Evolutionary conservation across 2,113 vertebrate genomes (phyloP), one percentile per base, ranked within the genome.

Genomic region (Crotalus tigris): DNA sequence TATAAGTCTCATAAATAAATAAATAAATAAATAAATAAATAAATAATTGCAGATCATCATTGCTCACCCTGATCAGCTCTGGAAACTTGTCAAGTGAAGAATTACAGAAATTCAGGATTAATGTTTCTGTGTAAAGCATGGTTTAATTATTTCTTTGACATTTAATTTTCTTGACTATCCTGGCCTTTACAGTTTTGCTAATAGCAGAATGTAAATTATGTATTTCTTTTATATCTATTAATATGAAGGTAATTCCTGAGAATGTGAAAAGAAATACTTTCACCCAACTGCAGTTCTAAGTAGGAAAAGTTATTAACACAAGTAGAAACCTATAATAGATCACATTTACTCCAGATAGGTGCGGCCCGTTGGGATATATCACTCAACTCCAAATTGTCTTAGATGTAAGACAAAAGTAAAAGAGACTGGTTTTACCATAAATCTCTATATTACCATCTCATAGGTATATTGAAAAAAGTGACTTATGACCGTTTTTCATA

Each of bases 61-160:
- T 98, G 97, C 96, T 97, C 97, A 97, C 96, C 96, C 96, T 97
- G 95, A 98, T 98, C 97, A 98, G 96, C 97, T 98, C 95, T 97
- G 97, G 97, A 97, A 96, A 95, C 92, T 96, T 96, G 96, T 98
- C 97, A 98, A 95, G 93, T 96, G 95, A 98, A 96, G 94, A 94
- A 94, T 97, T 97, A 96, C 92, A 95, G 96, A 98, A 97, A 96
- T 95, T 96, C 0, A 96, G 95, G 94, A 98, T 98, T 97, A 98
- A 98, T 97, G 96, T 95, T 97, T 97, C 96, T 95, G 96, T 95
- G 97, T 96, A 96, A 97, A 97, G 94, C 90, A 95, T 75, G 96
- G 92, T 97, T 98, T 97, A 97, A 97, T 98, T 97, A 97, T 96
- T 97, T 98, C 95, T 98, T 92, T 96, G 95, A 96, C 95, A 96